Evolutionary conservation across 2,797 vertebrate species (phyloP).

Genomic region (Lerista edwardsae): DNA sequence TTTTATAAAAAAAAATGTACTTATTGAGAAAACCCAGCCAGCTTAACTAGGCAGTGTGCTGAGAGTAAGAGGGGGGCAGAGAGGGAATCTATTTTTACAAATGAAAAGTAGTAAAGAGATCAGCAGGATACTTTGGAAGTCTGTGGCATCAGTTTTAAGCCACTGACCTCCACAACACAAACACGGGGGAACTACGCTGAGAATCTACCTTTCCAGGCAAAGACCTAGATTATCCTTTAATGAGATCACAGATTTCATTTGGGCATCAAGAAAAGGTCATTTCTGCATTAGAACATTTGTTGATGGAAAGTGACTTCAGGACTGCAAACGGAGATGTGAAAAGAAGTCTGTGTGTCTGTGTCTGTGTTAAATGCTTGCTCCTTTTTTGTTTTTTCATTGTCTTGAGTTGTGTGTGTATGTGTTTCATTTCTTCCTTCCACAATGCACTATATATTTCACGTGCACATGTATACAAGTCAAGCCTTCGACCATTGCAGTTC

Average conservation of each 20-base stretch:
- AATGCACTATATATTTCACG: neutral
- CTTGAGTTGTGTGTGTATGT: neutral
- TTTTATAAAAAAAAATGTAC: slow-evolving; percentile 41
- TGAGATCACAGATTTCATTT: slow-evolving; percentile 54
- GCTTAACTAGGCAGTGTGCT: slow-evolving; percentile 49
- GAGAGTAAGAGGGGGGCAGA: slow-evolving; percentile 7
- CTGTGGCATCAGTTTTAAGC: slow-evolving; percentile 46
- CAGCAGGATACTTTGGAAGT: slow-evolving; percentile 54
- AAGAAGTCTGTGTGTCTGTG: neutral
- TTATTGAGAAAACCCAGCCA: slow-evolving; percentile 49
- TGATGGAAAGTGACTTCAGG: slow-evolving; percentile 36
- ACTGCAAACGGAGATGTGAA: slow-evolving; percentile 32
- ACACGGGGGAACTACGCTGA: slow-evolving; percentile 47
- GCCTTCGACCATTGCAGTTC: slow-evolving; percentile 46
- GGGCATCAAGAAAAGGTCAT: slow-evolving; percentile 58
- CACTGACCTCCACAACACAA: slow-evolving; percentile 53
- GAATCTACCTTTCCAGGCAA: slow-evolving; percentile 57
- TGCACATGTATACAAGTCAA: slow-evolving; percentile 10
- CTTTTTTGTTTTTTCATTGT: neutral
- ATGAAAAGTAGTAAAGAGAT: slow-evolving; percentile 47
- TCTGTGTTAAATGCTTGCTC: neutral
- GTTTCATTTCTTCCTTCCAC: neutral
- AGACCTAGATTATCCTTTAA: slow-evolving; percentile 59
- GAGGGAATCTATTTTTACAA: slow-evolving; percentile 68
- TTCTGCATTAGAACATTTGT: slow-evolving; percentile 32